A percentile compares a stretch with the other conserved stretches of the same genome.
phyloP scores from a whole-genome alignment of 1,140 invertebrate genomes.

The Trichogramma pretiosum region DNA sequence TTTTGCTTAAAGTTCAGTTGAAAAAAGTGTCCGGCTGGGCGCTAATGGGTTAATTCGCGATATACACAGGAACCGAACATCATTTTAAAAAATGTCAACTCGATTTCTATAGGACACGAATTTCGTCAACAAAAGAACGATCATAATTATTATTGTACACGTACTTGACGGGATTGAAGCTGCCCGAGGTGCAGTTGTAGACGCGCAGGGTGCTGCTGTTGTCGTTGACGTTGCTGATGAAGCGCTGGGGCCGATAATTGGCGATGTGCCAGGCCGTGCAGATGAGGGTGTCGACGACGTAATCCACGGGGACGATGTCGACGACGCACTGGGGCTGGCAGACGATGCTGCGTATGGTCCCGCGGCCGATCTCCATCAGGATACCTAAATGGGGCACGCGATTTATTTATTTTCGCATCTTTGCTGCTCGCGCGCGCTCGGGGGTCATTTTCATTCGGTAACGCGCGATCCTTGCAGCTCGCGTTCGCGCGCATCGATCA shows the following conservation, averaged over 20 bases:
- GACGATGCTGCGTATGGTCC: constrained; percentile 74
- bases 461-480: no score
- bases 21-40: no score
- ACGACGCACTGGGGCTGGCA: constrained; percentile 63
- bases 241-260: constrained; percentile 49
- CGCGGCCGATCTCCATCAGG: constrained; percentile 77
- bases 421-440: no score
- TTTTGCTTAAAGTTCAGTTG: no score
- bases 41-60: no score
- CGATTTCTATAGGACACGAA: background rate
- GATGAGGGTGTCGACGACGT: constrained; percentile 81
- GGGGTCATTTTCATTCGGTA: background rate
- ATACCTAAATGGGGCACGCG: constrained; percentile 47
- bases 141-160: constrained; percentile 1
- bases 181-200: constrained; percentile 88
- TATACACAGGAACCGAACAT: no score
- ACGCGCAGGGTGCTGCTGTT: constrained; percentile 54
- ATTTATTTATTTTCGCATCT: no score
- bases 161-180: constrained; percentile 65
- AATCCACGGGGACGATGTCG: constrained; percentile 85
- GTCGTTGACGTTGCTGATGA: constrained; percentile 87
- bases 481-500: no score
- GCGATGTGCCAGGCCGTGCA: constrained; percentile 70
- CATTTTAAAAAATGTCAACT: no score
- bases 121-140: background rate